phyloP scores from a whole-genome alignment of 1,140 invertebrate species.

The Drosophila punjabiensis region DNA sequence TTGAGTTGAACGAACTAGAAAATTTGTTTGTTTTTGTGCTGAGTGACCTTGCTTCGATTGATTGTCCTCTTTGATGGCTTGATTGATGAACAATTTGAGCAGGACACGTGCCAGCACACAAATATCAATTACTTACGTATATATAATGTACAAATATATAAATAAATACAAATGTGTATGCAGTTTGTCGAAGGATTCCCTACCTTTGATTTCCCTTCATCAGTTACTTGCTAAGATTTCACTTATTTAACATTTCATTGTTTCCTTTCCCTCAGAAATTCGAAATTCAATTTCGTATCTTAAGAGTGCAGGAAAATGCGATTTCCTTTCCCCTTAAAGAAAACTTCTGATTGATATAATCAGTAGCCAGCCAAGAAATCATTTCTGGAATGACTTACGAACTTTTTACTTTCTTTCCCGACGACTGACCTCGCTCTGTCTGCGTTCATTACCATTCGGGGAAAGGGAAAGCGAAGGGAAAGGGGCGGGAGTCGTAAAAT shows the following conservation, averaged over 20 bases:
- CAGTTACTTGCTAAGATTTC: neutral
- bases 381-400: slow-evolving; percentile 15
- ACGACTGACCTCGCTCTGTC: neutral
- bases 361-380: slow-evolving; percentile 14
- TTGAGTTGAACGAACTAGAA: slow-evolving; percentile 30
- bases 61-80: slow-evolving; percentile 45
- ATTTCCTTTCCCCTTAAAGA: neutral
- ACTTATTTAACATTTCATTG: neutral
- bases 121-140: slow-evolving; percentile 22
- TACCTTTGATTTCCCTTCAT: neutral
- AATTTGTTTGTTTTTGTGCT: slow-evolving; percentile 1
- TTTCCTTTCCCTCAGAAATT: neutral
- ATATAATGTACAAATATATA: neutral
- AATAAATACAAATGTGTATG: neutral
- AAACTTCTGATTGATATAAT: slow-evolving; percentile 19
- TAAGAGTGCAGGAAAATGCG: neutral
- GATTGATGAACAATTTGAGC: slow-evolving; percentile 41
- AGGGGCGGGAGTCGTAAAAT: slow-evolving; percentile 15
- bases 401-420: neutral
- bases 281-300: neutral
- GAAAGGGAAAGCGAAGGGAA: too few species aligned
- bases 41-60: slow-evolving; percentile 27
- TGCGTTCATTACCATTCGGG: slow-evolving; percentile 4
- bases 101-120: slow-evolving; percentile 24
- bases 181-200: neutral